Percentiles rank a stretch among this genome's conserved stretches.
These are phyloP conservation scores for Sander lucioperca DNA, from an alignment of 2,113 vertebrate genomes.

Conservation along the genomic window DNA sequence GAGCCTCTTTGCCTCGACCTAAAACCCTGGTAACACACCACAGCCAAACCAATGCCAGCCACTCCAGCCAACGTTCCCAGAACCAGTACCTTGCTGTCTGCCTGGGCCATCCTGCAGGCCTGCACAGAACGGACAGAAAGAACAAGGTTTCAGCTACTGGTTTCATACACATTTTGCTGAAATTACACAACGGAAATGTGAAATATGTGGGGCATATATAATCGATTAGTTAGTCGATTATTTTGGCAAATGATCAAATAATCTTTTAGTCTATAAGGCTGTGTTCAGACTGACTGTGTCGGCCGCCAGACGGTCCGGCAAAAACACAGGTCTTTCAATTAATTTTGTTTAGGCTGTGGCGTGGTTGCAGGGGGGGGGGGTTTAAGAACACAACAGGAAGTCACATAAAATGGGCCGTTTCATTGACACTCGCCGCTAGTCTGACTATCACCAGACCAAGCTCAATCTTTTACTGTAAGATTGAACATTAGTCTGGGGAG, in stretches of 20 bases:
- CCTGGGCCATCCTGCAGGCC: constrained; percentile 86
- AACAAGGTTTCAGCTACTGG: neutral
- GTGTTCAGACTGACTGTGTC: too few species aligned
- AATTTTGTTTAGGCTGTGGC: too few species aligned
- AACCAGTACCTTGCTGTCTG: constrained; percentile 87
- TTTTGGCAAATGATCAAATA: neutral
- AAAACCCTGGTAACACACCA: constrained; percentile 85
- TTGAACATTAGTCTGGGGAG: too few species aligned
- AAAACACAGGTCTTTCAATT: too few species aligned
- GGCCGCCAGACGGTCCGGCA: too few species aligned
- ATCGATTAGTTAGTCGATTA: neutral
- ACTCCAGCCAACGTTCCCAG: constrained; percentile 90
- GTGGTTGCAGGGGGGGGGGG: too few species aligned
- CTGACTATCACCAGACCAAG: too few species aligned
- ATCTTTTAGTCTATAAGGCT: neutral
- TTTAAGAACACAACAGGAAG: too few species aligned
- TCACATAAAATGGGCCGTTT: too few species aligned
- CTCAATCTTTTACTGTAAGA: too few species aligned
- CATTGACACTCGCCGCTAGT: too few species aligned
- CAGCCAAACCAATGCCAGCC: constrained; percentile 89
- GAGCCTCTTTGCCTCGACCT: constrained; percentile 50
- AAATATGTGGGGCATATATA: neutral
- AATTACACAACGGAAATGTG: neutral
- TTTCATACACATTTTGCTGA: neutral
- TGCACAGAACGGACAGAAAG: constrained; percentile 28